Base-by-base conservation (phyloP, 2,888 invertebrate genomes). In the Acheta domesticus region DNA sequence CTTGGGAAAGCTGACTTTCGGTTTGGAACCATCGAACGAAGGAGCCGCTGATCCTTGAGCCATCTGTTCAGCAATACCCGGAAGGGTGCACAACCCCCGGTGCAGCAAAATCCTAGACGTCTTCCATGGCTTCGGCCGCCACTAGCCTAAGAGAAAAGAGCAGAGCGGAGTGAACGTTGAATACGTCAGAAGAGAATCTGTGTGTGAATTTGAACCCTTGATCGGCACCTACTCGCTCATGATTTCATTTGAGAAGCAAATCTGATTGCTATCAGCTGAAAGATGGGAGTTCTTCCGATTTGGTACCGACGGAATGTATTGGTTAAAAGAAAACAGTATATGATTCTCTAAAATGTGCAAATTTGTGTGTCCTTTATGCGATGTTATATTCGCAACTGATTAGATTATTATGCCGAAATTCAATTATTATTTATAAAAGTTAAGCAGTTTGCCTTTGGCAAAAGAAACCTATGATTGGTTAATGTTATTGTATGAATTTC, bases 51-150 rank as follows among this genome's bases (percentile, higher is more conserved):
- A 62, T 62, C 62, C 62, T 62, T 14, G 62, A n/a, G 62, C 62
- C 62, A n/a, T 19, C 16, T 19, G 62, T 36, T 62, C 62, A 62
- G 62, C 62, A 62, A 62, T 62, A 62, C 62, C 62, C 62, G 62
- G 62, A 62, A 62, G 62, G 62, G 62, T 62, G 14, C 4, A 62
- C 14, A n/a, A 62, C 14, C 62, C 62, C 62, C 62, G 62, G 62
- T 62, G n/a, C 62, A 62, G 62, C 62, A 62, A 62, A 62, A 62
- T 62, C 62, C 62, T 62, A 14, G 62, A 62, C 62, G 62, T 62
- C 62, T 62, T 62, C 62, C 62, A n/a, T n/a, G 62, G 62, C 62
- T 62, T 19, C 62, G 62, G 62, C 62, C 62, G 14, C 62, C 14
- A 14, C n/a, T 19, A 62, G 62, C 62, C 62, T n/a, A 19, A 19